Percentiles rank a stretch among this genome's conserved stretches.
phyloP scores from a whole-genome alignment of 2,888 invertebrate species.

The Tachystola acroxantha region DNA sequence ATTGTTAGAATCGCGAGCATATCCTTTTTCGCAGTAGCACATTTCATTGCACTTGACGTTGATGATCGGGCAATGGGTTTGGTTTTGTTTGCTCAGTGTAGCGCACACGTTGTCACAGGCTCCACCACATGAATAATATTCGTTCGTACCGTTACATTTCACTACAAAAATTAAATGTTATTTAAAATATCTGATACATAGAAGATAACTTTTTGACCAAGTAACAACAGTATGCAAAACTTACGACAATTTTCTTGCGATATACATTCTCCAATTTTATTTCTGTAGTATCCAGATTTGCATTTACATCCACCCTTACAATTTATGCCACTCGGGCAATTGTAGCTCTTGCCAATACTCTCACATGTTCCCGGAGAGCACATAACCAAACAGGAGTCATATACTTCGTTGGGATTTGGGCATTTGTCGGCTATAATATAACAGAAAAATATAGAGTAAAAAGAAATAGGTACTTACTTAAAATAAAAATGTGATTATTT shows the following conservation, averaged over 20 bases:
- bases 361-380: constrained; percentile 6
- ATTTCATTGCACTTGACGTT: constrained; percentile 33
- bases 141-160: constrained; percentile 28
- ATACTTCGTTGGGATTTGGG: constrained; percentile 1
- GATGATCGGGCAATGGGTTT: constrained; percentile 33
- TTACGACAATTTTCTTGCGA: constrained; percentile 7
- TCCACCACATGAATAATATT: constrained; percentile 34
- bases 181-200: no score
- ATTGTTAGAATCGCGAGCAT: constrained; percentile 27
- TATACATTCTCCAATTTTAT: constrained; percentile 4
- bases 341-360: neutral
- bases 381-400: neutral
- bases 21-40: constrained; percentile 42
- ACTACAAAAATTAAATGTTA: constrained; percentile 17
- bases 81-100: constrained; percentile 28
- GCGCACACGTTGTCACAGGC: constrained; percentile 45
- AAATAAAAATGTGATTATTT: no score
- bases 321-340: constrained; percentile 1
- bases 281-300: constrained; percentile 4
- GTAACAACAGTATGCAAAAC: no score
- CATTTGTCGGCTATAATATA: neutral
- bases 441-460: no score
- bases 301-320: neutral
- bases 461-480: no score
- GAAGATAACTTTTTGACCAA: no score